phyloP scores from a whole-genome alignment of 1,140 invertebrate species.

The Bombus huntii region DNA sequence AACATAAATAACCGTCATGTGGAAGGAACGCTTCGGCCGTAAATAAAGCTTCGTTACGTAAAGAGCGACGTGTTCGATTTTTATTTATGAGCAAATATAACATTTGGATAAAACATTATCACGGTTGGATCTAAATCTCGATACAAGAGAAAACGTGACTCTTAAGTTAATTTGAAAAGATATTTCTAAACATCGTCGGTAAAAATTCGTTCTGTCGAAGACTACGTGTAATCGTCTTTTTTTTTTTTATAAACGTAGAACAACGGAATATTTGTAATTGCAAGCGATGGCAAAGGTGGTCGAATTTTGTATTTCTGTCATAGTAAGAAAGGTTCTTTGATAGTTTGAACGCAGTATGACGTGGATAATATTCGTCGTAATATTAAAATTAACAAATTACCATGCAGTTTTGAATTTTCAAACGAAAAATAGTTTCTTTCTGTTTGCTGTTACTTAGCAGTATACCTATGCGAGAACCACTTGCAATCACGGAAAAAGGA shows the following conservation, averaged over 20 bases:
- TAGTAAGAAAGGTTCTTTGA: too few species aligned
- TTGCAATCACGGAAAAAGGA: conserved; percentile 27
- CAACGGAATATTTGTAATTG: background rate
- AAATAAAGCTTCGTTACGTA: background rate
- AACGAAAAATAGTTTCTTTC: background rate
- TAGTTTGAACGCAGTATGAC: too few species aligned
- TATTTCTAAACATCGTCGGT: background rate
- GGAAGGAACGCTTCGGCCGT: background rate
- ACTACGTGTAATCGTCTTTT: too few species aligned
- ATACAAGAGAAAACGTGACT: background rate
- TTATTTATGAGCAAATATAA: background rate
- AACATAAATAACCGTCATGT: background rate
- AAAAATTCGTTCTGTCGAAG: background rate
- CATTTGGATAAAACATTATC: background rate
- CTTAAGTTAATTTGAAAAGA: background rate
- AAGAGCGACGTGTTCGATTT: background rate
- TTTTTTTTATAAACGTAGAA: too few species aligned
- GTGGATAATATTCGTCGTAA: too few species aligned
- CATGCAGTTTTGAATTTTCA: too few species aligned
- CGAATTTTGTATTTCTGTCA: too few species aligned
- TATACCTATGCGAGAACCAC: background rate
- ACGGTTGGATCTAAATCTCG: background rate
- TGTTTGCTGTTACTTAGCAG: background rate
- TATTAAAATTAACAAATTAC: too few species aligned
- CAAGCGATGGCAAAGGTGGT: too few species aligned